Base-by-base conservation (phyloP, 1,140 invertebrate species). In the Nilaparvata lugens region DNA sequence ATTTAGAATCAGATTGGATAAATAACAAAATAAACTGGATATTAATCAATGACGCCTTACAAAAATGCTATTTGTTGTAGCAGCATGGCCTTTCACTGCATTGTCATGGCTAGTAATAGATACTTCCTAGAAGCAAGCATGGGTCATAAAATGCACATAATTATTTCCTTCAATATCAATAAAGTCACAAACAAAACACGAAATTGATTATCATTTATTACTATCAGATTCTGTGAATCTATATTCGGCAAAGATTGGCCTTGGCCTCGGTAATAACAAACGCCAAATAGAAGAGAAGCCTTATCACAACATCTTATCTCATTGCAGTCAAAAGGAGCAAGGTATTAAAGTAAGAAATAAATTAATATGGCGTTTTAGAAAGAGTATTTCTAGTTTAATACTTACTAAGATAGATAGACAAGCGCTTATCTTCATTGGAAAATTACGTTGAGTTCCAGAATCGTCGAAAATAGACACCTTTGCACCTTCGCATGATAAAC, bases 401-500 rank as follows among this genome's bases (percentile, higher is more conserved):
- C 59, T 52, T 45, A 60, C 59, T 40, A 60, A 54, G 55, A 60
- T 60, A 55, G 59, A 60, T n/a, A 60, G 59, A 60, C 59, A 60
- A 52, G 59, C 55, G 52, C 53, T 60, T 54, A 86, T 84, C 73
- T 86, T 86, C n/a, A 72, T 75, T 64, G 78, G 78, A 11, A 86
- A 70, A 65, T 84, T 81, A 62, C 81, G 77, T 65, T 79, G 77
- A 31, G 78, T 75, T 28, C 83, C 83, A 64, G 85, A 83, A 31
- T 82, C 77, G n/a, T 82, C 80, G 65, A 83, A 86, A 61, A 86
- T 83, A 68, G 85, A 79, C 61, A 82, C 78, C 71, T 83, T 85
- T 60, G 71, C 75, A 52, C 83, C 81, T 60, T 80, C 79, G 67
- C 79, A 84, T 40, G 79, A 80, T 16, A 83, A 84, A 70, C 84